phyloP scores from a whole-genome alignment of 1,140 invertebrate genomes.

The Telenomus remus region DNA sequence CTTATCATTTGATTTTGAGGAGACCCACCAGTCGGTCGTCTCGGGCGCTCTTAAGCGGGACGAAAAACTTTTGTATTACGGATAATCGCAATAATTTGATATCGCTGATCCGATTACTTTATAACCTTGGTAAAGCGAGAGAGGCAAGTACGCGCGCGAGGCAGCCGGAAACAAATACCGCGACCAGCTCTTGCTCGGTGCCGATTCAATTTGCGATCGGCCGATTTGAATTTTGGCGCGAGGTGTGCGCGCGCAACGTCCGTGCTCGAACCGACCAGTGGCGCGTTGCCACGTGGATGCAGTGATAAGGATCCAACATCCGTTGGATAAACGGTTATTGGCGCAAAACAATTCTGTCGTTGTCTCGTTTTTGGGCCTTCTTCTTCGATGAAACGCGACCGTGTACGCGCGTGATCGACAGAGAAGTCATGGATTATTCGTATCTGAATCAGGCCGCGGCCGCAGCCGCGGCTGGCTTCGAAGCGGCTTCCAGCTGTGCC shows the following conservation, averaged over 20 bases:
- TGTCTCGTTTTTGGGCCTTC: conserved; percentile 49
- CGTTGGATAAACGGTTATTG: conserved; percentile 1
- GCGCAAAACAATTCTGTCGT: conserved; percentile 25
- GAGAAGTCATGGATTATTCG: conserved; percentile 80
- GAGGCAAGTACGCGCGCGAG: conserved; percentile 15
- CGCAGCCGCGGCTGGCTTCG: conserved; percentile 78
- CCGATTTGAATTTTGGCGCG: conserved; percentile 41
- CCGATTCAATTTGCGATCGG: conserved; percentile 20
- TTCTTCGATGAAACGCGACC: conserved; percentile 51
- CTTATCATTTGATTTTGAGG: conserved; percentile 84
- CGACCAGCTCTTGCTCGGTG: conserved; percentile 7
- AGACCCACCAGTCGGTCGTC: conserved; percentile 78
- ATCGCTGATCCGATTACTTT: conserved; percentile 77
- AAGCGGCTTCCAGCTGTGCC: conserved; percentile 79
- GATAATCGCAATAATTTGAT: conserved; percentile 78
- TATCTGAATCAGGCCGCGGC: conserved; percentile 83
- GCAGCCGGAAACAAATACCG: conserved; percentile 21
- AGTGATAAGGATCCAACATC: conserved; percentile 3
- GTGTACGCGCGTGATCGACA: conserved; percentile 51
- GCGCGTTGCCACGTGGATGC: conserved; percentile 33
- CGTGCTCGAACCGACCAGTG: conserved; percentile 24
- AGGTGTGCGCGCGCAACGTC: conserved; percentile 25
- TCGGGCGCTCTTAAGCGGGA: conserved; percentile 72
- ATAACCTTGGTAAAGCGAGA: conserved; percentile 60
- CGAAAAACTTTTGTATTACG: conserved; percentile 73